phyloP scores from a whole-genome alignment of 2,113 vertebrate species.

The Clarias macrocephalus region DNA sequence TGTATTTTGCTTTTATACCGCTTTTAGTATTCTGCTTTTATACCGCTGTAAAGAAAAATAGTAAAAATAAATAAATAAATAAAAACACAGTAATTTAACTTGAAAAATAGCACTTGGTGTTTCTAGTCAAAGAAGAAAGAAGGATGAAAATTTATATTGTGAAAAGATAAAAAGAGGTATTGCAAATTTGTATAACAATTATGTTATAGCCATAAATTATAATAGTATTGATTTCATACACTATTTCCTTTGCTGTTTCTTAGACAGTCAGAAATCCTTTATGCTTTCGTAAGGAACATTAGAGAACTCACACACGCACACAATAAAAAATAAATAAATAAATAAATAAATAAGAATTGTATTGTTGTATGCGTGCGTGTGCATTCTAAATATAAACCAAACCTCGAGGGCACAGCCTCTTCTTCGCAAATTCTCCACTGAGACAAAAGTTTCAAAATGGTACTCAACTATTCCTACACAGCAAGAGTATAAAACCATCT shows the following conservation, averaged over 20 bases:
- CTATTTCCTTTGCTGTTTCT: background rate
- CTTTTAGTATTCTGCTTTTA: background rate
- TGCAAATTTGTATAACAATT: background rate
- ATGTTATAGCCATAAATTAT: background rate
- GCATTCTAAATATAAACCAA: background rate
- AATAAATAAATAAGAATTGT: background rate
- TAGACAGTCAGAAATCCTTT: background rate
- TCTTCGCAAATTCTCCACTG: background rate
- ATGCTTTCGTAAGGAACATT: background rate
- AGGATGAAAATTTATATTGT: no score
- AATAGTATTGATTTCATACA: background rate
- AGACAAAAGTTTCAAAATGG: constrained; percentile 12
- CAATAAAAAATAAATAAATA: no score
- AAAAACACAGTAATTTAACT: no score
- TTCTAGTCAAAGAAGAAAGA: background rate
- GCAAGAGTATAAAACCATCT: background rate
- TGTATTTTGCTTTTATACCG: background rate
- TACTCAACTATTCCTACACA: background rate
- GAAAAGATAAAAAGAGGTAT: background rate
- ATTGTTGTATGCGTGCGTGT: background rate
- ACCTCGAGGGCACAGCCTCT: constrained; percentile 6
- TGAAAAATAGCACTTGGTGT: no score
- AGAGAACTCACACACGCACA: background rate
- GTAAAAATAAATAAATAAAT: no score
- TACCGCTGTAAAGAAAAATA: background rate